A percentile compares a stretch with the other conserved stretches of the same genome.
Evolutionary conservation across 2,113 vertebrate genomes (phyloP).

Genomic region (Mastomys coucha): DNA sequence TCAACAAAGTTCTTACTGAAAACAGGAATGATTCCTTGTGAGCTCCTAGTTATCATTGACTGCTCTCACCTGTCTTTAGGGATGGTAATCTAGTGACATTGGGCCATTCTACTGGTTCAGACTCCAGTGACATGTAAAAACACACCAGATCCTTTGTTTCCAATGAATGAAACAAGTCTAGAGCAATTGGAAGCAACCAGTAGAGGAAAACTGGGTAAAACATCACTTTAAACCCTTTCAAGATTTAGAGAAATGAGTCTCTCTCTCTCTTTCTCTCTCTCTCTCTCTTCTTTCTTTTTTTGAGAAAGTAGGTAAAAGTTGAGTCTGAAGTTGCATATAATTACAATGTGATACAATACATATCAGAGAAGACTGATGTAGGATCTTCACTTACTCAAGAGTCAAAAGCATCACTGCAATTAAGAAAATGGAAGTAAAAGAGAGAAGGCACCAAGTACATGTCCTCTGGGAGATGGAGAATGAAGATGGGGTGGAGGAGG

Average conservation of each 20-base stretch:
- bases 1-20: background rate
- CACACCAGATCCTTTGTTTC: background rate
- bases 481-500: fast-evolving
- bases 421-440: background rate
- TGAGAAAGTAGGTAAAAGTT: background rate
- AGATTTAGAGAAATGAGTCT: background rate
- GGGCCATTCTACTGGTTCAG: background rate
- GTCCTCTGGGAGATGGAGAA: background rate
- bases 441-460: background rate
- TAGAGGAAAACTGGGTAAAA: background rate
- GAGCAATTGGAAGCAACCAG: background rate
- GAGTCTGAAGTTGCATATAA: background rate
- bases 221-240: background rate
- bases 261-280: too few species aligned
- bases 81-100: background rate
- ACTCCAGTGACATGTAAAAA: background rate
- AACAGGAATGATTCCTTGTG: background rate
- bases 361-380: background rate
- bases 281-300: background rate
- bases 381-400: background rate
- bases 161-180: background rate
- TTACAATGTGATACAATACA: background rate
- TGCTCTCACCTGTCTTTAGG: background rate
- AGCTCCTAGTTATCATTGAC: background rate
- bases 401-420: background rate